Base-by-base conservation (phyloP, 1,140 invertebrate species). In the Eueides isabella region DNA sequence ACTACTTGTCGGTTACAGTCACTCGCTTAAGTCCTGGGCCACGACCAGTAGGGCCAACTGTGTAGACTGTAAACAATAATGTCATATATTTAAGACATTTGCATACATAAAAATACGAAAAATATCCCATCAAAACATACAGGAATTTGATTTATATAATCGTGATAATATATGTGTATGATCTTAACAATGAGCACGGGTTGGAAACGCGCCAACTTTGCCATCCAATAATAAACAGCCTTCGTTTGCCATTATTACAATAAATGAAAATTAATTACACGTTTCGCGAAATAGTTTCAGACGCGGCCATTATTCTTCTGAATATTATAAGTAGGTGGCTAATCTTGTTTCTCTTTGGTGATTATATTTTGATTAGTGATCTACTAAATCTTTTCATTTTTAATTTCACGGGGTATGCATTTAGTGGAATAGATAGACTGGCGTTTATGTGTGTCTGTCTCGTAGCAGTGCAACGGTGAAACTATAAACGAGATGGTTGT, bases 181-280 rank as follows among this genome's bases (percentile, higher is more conserved):
- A 82, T 80, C 75, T 80, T 82, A 82, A 83, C 83, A 86, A 88
- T 87, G 82, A 82, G 74, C 67, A 80, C 65, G 76, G 44, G 31
- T 73, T 87, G 85, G 87, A 87, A 78, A 44, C 14, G 38, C 71
- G 85, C 85, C 87, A 87, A 87, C 75, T 68, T 76, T 73, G 75
- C 79, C 76, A 80, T 81, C 82, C 83, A 85, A 84, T 85, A 85
- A 88, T 88, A 87, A 88, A 86, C 85, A 85, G 81, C 80, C 80
- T 84, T 79, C 82, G 69, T 80, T 79, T 79, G 76, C 78, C 78
- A 79, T 84, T 84, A 84, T 82, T 82, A 78, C 78, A 78, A 83
- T 81, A 78, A 83, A 81, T 81, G 73, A 75, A 77, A 79, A 81
- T 81, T 79, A 78, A 79, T 81, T 77, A 75, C 72, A 69, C 72